Conservation (phyloP, 2,797 vertebrate genomes). For the Crenuchus spilurus region DNA sequence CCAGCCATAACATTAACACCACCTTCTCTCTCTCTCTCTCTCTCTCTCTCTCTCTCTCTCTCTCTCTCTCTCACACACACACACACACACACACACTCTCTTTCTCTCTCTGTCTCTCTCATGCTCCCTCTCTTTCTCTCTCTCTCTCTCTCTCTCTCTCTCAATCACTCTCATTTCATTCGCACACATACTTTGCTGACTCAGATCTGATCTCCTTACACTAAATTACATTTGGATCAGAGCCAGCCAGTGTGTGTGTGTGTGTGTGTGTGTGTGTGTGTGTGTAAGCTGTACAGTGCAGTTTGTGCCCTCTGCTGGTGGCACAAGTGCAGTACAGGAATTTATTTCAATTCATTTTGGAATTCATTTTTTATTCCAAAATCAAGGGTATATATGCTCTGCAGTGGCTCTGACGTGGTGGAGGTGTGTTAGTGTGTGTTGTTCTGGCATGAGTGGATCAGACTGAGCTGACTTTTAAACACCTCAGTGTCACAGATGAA, state of each 20-base stretch:
- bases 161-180: not conserved
- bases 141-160: not conserved
- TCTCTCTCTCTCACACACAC: no score
- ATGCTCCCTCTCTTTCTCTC: no score
- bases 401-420: not conserved
- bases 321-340: not conserved
- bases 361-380: not conserved
- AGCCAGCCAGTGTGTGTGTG: not conserved
- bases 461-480: no score
- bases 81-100: no score
- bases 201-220: conserved; percentile 27
- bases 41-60: no score
- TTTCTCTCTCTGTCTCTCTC: not conserved
- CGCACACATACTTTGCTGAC: conserved; percentile 21
- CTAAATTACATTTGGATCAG: conserved; percentile 15
- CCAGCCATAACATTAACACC: no score
- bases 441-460: no score
- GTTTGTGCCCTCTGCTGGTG: not conserved
- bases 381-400: not conserved
- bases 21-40: no score
- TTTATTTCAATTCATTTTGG: not conserved
- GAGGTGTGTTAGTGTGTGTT: no score
- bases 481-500: no score
- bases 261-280: not conserved
- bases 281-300: not conserved